A percentile compares a stretch with the other conserved stretches of the same genome.
Evolutionary conservation across 2,888 invertebrate genomes (phyloP).

Genomic region (Tipula vernalis): DNA sequence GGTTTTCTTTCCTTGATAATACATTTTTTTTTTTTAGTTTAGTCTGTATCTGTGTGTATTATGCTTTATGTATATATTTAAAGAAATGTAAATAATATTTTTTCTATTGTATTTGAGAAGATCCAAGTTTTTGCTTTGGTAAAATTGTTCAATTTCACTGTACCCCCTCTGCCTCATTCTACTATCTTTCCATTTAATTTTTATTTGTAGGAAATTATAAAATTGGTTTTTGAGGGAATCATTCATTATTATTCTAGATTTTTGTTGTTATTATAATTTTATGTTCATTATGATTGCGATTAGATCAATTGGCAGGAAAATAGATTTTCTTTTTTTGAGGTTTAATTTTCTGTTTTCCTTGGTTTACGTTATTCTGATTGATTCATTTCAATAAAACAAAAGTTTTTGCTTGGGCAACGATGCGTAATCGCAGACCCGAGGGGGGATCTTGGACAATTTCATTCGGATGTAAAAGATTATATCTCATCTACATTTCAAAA

Average conservation of each 20-base stretch:
- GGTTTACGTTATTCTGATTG: neutral
- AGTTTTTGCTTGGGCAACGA: neutral
- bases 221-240: neutral
- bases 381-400: neutral
- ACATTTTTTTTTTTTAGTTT: neutral
- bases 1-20: neutral
- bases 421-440: neutral
- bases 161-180: neutral
- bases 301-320: neutral
- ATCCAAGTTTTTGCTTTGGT: neutral
- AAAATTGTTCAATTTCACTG: neutral
- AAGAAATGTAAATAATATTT: neutral
- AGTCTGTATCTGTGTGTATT: neutral
- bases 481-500: neutral
- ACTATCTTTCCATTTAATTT: neutral
- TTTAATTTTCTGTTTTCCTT: neutral
- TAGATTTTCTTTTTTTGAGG: neutral
- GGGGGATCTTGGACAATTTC: neutral
- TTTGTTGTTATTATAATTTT: neutral
- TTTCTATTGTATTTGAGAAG: neutral
- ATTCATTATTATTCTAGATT: neutral
- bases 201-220: neutral
- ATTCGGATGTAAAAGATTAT: neutral
- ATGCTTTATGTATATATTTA: neutral
- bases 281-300: neutral